Base-by-base conservation (phyloP, 2,797 vertebrate species). In the Takifugu rubripes region DNA sequence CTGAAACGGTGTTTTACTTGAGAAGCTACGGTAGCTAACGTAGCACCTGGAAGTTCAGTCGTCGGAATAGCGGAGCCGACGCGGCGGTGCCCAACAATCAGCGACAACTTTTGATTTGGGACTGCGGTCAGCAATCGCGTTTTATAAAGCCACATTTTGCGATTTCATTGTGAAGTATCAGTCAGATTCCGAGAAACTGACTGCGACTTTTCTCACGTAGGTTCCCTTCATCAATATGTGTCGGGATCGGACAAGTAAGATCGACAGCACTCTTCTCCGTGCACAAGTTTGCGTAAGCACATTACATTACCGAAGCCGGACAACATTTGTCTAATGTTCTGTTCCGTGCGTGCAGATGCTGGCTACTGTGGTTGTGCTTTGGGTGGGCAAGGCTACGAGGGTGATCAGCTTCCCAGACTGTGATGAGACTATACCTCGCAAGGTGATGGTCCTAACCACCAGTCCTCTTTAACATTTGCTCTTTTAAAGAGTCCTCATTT, bases 181-280 rank as follows among this genome's bases (percentile, higher is more conserved):
- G 25, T 14, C 5, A 31, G 24, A 21, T 26, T 53, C 6, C 52
- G 5, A 21, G 31, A 24, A 24, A 50, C 40, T 76, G 47, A 74
- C 40, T 2, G 15, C 24, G 26, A 26, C 44, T 46, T 46, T 46
- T 46, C n/a, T 46, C 85, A 12, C 36, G 36, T 14, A 98, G 96
- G 84, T 99, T 99, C 75, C 96, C 96, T 0, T 99, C 96, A 25
- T 97, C 95, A 43, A 91, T 98, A 74, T 98, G 95, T 75, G 95
- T 99, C 68, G 96, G 96, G 53, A 94, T 99, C 69, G 96, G 97
- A 74, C 97, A 99, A 92, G 97, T 99, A 75, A 90, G 87, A 33
- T 33, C 8, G 31, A 33, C 31, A 33, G 3, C 31, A 10, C 31
- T 31, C 29, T 31, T 31, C 29, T 3, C 2, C 31, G 10, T 33